Percentiles rank a stretch among this genome's conserved stretches.
These are phyloP conservation scores for Malurus elegans DNA, from an alignment of 2,113 vertebrate genomes.

Conservation along the genomic window DNA sequence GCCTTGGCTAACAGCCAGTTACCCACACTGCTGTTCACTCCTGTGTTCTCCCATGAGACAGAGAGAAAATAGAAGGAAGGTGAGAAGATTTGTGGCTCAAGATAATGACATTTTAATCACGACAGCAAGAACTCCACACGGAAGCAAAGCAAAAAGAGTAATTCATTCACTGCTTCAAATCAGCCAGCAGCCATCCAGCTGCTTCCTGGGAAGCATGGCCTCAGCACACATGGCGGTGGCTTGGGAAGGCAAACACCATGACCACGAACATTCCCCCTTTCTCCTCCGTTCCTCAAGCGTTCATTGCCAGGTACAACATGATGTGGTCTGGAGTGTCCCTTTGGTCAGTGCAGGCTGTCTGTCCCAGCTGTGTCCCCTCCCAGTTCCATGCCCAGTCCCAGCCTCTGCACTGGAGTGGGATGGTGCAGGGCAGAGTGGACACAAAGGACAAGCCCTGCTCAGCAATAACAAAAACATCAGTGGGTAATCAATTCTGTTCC, in stretches of 20 bases:
- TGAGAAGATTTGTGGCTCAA: background rate
- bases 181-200: background rate
- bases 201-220: background rate
- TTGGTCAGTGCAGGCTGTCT: background rate
- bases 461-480: background rate
- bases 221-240: background rate
- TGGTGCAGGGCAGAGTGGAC: background rate
- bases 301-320: background rate
- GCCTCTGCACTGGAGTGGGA: too few relatives aligned
- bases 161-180: background rate
- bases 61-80: background rate
- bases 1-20: background rate
- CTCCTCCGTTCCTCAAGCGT: accelerated
- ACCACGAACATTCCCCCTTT: background rate
- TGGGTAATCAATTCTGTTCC: background rate
- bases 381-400: background rate
- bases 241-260: background rate
- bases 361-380: background rate
- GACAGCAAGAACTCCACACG: background rate
- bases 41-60: background rate
- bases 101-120: background rate
- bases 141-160: background rate
- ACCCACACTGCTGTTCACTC: background rate
- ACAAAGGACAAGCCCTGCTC: background rate
- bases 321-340: background rate